phyloP scores from a whole-genome alignment of 2,113 vertebrate genomes.

The Apaloderma vittatum region DNA sequence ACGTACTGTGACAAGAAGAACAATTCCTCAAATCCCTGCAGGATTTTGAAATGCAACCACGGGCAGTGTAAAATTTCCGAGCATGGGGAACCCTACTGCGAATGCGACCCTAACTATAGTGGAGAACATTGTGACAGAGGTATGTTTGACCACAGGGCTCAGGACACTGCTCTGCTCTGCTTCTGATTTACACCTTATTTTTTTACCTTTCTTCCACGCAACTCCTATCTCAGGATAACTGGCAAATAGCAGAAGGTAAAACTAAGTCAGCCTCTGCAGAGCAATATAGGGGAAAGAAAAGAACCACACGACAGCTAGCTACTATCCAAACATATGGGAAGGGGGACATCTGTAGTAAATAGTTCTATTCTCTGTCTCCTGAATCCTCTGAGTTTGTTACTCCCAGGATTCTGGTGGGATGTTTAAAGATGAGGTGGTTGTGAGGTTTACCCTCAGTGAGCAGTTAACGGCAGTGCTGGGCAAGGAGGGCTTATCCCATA shows the following conservation, averaged over 20 bases:
- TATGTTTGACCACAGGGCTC: slow-evolving; percentile 40
- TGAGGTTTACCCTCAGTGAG: background rate
- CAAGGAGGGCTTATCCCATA: background rate
- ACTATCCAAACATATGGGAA: rapidly evolving
- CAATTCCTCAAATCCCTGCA: slow-evolving; percentile 85
- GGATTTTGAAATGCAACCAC: slow-evolving; percentile 86
- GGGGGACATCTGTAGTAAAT: rapidly evolving
- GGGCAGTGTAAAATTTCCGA: slow-evolving; percentile 90
- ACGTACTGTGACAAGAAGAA: slow-evolving; percentile 87
- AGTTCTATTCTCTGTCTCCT: background rate
- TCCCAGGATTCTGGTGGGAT: background rate
- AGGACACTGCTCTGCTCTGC: background rate
- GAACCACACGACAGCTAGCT: background rate
- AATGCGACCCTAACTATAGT: slow-evolving; percentile 86
- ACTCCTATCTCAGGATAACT: background rate
- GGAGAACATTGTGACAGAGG: slow-evolving; percentile 90
- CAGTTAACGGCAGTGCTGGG: background rate
- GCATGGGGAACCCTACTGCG: slow-evolving; percentile 85
- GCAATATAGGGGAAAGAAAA: background rate
- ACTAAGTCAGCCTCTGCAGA: background rate
- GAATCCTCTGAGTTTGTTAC: background rate
- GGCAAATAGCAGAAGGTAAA: background rate
- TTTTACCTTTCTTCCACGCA: background rate
- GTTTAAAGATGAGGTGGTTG: background rate
- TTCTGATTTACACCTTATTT: background rate